Percentiles rank a stretch among this genome's conserved stretches.
Conservation (phyloP, 2,113 vertebrate species). For the Cyprinus carpio region DNA sequence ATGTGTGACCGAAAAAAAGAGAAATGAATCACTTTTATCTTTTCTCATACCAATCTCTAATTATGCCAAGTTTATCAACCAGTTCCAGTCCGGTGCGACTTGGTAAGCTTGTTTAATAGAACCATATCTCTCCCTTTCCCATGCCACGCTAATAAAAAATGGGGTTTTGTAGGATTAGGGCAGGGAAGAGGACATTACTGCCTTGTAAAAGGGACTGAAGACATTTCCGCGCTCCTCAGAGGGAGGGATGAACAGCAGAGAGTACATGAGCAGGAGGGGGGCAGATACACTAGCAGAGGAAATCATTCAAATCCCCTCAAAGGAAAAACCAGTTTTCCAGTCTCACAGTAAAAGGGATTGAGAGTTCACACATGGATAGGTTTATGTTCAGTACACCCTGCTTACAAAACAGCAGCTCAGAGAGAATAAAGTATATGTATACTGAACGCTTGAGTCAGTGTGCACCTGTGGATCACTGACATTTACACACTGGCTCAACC, state of each 20-base stretch:
- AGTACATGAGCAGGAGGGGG: background rate
- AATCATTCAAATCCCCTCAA: constrained; percentile 45
- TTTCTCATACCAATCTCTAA: constrained; percentile 14
- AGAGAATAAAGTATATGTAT: constrained; percentile 14
- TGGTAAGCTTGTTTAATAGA: constrained; percentile 3
- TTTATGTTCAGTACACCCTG: constrained; percentile 44
- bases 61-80: constrained; percentile 19
- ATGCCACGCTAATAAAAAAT: background rate
- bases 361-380: constrained; percentile 51
- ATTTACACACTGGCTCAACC: constrained; percentile 1
- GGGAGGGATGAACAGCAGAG: constrained; percentile 27
- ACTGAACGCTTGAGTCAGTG: background rate
- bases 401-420: constrained; percentile 33
- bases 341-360: constrained; percentile 50
- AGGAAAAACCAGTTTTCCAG: constrained; percentile 48
- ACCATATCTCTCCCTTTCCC: background rate
- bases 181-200: constrained; percentile 27
- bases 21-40: constrained; percentile 26
- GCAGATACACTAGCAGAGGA: constrained; percentile 11
- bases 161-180: constrained; percentile 36
- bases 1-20: background rate
- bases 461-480: constrained; percentile 32
- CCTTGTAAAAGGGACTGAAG: constrained; percentile 39
- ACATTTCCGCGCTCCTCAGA: constrained; percentile 33
- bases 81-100: background rate